Conservation (phyloP, 1,140 invertebrate genomes). For the Zaprionus ornatus region DNA sequence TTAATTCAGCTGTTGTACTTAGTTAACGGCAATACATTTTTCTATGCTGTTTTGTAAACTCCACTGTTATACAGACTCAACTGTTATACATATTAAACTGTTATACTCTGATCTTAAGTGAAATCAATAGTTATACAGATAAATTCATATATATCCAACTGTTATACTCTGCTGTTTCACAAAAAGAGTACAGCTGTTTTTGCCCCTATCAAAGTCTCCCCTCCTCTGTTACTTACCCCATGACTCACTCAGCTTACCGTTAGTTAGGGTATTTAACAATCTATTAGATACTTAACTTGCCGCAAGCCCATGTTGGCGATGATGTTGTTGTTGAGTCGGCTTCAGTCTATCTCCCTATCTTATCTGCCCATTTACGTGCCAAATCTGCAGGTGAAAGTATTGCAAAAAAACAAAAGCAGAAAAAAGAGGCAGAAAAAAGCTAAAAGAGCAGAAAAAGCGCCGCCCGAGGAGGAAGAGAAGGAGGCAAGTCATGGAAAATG, state of each 20-base stretch:
- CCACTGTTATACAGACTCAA: no score
- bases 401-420: slow-evolving; percentile 63
- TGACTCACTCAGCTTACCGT: not conserved
- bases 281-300: slow-evolving; percentile 45
- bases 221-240: not conserved
- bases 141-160: no score
- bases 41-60: no score
- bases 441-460: slow-evolving; percentile 31
- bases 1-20: no score
- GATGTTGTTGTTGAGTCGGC: slow-evolving; percentile 32
- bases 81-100: no score
- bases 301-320: slow-evolving; percentile 34
- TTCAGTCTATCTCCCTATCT: slow-evolving; percentile 30
- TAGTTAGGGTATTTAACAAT: not conserved
- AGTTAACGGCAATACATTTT: no score
- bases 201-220: not conserved
- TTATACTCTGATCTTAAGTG: no score
- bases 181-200: no score
- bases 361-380: slow-evolving; percentile 77
- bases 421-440: slow-evolving; percentile 7
- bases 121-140: no score
- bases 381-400: slow-evolving; percentile 80
- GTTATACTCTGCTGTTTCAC: not conserved
- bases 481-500: slow-evolving; percentile 14
- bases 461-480: not conserved